A percentile compares a stretch with the other conserved stretches of the same genome.
Conservation (phyloP, 2,797 vertebrate species). For the Anableps anableps region DNA sequence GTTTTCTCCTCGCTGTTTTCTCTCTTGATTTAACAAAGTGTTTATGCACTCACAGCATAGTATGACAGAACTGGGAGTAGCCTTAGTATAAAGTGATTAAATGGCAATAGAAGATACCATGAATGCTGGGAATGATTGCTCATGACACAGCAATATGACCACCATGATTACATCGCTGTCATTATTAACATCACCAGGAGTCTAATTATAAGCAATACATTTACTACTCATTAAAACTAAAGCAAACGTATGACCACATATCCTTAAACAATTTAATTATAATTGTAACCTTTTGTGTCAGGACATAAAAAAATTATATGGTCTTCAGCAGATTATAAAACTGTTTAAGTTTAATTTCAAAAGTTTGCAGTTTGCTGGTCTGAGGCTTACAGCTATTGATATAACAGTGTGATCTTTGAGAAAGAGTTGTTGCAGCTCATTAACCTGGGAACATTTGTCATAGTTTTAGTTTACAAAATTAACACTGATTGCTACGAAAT, state of each 20-base stretch:
- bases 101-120: constrained; percentile 28
- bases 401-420: background rate
- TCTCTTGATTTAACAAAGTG: constrained; percentile 53
- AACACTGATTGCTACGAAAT: background rate
- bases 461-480: background rate
- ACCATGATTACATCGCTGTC: constrained; percentile 6
- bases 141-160: constrained; percentile 6
- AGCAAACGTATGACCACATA: background rate
- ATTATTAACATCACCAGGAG: background rate
- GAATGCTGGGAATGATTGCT: constrained; percentile 18
- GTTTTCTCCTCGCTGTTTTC: constrained; percentile 37
- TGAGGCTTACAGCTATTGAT: background rate
- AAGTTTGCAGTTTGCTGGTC: background rate
- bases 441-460: background rate
- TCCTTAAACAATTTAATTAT: background rate
- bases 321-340: background rate
- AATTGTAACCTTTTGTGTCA: background rate
- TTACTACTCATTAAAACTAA: background rate
- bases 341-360: background rate
- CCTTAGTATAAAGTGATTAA: constrained; percentile 54
- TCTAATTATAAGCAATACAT: background rate
- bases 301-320: background rate
- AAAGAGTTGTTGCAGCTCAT: background rate
- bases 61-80: constrained; percentile 35
- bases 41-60: constrained; percentile 44